These are phyloP conservation scores for Streptopelia turtur DNA, from an alignment of 2,797 vertebrate species.

Conservation along the genomic window DNA sequence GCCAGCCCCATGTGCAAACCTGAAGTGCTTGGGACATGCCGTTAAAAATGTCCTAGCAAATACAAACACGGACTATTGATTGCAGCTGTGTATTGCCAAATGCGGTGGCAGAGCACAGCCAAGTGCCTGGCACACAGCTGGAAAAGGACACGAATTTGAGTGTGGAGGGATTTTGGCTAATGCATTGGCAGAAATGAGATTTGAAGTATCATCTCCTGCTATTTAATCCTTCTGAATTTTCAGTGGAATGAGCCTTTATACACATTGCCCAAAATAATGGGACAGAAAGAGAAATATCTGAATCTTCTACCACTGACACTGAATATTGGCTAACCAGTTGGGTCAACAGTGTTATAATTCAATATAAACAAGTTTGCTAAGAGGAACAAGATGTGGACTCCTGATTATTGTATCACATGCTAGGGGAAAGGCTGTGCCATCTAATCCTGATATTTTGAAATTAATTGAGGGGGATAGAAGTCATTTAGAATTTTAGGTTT, in stretches of 20 bases:
- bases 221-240: background rate
- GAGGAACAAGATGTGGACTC: background rate
- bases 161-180: background rate
- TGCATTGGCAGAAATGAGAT: background rate
- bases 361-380: background rate
- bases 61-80: fast-evolving
- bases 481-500: background rate
- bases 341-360: background rate
- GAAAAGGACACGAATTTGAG: background rate
- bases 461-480: background rate
- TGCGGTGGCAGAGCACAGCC: background rate
- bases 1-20: fast-evolving
- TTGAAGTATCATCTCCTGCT: background rate
- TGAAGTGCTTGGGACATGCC: background rate
- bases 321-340: background rate
- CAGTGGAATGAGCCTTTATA: background rate
- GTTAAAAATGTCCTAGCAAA: background rate
- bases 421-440: background rate
- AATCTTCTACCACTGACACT: background rate
- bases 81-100: background rate
- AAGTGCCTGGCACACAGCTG: background rate
- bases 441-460: background rate
- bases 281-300: background rate
- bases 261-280: background rate
- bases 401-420: background rate